A percentile compares a stretch with the other conserved stretches of the same genome.
phyloP scores from a whole-genome alignment of 1,140 invertebrate genomes.

The Apis dorsata region DNA sequence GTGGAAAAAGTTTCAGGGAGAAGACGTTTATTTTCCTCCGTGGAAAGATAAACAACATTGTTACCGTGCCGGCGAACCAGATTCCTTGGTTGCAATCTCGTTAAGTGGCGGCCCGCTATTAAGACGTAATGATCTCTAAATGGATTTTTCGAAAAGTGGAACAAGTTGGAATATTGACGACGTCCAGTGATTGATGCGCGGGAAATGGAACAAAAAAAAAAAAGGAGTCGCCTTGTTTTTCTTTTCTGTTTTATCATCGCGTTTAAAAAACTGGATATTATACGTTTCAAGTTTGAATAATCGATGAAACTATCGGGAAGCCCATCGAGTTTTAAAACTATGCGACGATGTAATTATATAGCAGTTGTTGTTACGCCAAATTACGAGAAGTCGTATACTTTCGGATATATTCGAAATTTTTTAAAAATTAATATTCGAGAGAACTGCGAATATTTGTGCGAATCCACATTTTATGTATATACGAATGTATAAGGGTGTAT shows the following conservation, averaged over 20 bases:
- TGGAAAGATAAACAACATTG: slow-evolving; percentile 15
- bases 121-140: slow-evolving; percentile 29
- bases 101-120: slow-evolving; percentile 36
- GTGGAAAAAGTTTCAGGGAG: neutral
- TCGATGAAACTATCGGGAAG: neutral
- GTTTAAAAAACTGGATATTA: neutral
- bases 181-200: slow-evolving; percentile 23
- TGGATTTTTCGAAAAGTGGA: slow-evolving; percentile 25
- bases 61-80: neutral
- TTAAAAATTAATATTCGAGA: too few species aligned
- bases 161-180: slow-evolving; percentile 1
- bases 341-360: neutral
- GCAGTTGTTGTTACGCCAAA: neutral
- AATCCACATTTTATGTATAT: too few species aligned
- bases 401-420: too few species aligned
- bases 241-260: neutral
- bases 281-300: neutral
- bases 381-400: too few species aligned
- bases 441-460: too few species aligned
- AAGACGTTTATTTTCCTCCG: slow-evolving; percentile 15
- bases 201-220: slow-evolving; percentile 1
- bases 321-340: too few species aligned
- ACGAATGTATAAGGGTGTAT: too few species aligned
- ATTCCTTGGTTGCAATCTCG: slow-evolving; percentile 29
- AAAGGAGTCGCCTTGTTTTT: neutral